A percentile compares a stretch with the other conserved stretches of the same genome.
Evolutionary conservation across 2,888 invertebrate genomes (phyloP).

Genomic region (Fabriciana adippe): DNA sequence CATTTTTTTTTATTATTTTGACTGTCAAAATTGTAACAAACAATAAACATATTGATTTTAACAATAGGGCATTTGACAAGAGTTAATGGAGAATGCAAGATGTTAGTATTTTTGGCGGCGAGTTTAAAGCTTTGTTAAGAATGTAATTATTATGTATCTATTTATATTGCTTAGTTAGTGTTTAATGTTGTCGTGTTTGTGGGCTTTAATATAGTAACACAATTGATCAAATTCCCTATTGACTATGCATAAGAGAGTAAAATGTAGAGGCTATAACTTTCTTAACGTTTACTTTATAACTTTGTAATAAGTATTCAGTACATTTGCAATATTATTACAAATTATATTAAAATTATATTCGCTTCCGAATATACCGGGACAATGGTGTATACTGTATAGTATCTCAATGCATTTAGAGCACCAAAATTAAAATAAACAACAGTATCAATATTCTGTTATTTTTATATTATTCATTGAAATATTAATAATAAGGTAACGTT

Average conservation of each 20-base stretch:
- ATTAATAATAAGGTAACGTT: conserved; percentile 23
- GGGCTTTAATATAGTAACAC: conserved; percentile 8
- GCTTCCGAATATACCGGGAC: not conserved
- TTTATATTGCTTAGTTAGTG: conserved; percentile 15
- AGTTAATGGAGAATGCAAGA: conserved; percentile 2
- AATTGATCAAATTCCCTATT: conserved; percentile 16
- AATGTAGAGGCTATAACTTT: conserved; percentile 26
- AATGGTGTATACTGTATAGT: not conserved
- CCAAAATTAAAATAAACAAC: conserved; percentile 22
- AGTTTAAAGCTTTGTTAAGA: conserved; percentile 4
- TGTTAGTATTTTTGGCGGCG: conserved; percentile 2
- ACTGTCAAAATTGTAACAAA: conserved; percentile 19
- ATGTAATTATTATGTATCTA: not conserved
- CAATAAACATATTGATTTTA: conserved; percentile 1
- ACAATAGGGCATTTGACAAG: conserved; percentile 26
- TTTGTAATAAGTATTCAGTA: not conserved
- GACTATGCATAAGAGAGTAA: conserved; percentile 1
- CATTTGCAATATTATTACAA: not conserved
- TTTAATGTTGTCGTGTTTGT: conserved; percentile 2
- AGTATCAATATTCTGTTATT: conserved; percentile 35
- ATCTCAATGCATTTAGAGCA: conserved; percentile 17
- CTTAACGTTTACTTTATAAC: conserved; percentile 8
- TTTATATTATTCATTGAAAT: conserved; percentile 31
- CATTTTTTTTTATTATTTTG: conserved; percentile 29
- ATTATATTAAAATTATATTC: not conserved